Evolutionary conservation across 2,113 vertebrate genomes (phyloP).

Genomic region (Circaetus gallicus): DNA sequence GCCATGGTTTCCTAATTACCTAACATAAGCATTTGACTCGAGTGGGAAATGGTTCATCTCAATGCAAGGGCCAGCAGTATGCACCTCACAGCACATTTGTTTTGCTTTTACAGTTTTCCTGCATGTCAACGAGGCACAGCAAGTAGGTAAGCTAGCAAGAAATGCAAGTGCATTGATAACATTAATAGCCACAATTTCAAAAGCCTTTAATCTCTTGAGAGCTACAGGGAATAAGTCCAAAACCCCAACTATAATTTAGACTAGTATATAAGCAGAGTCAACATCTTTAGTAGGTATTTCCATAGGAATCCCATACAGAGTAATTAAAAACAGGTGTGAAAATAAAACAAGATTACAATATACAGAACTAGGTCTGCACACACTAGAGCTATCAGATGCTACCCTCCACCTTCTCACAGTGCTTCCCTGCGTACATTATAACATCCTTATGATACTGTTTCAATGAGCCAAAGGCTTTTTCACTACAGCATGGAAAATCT

Average conservation of each 20-base stretch:
- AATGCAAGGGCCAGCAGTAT: neutral
- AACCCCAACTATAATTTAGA: neutral
- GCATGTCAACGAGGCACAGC: neutral
- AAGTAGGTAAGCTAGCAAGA: neutral
- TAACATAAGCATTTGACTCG: rapidly evolving
- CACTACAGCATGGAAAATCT: neutral
- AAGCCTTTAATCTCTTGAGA: neutral
- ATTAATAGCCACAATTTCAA: neutral
- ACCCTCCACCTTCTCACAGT: neutral
- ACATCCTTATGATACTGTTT: rapidly evolving
- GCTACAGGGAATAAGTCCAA: neutral
- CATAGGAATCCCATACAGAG: neutral
- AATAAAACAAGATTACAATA: neutral
- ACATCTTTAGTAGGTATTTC: neutral
- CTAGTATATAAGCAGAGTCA: neutral
- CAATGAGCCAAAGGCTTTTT: neutral
- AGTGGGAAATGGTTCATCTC: neutral
- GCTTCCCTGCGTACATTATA: neutral
- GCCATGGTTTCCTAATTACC: neutral
- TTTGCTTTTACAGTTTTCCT: neutral
- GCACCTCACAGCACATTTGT: neutral
- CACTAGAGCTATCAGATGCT: neutral
- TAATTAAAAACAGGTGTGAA: neutral
- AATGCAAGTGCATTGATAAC: neutral
- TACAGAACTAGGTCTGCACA: neutral